phyloP scores from a whole-genome alignment of 2,888 invertebrate genomes.

The Chrysolina oricalcia region DNA sequence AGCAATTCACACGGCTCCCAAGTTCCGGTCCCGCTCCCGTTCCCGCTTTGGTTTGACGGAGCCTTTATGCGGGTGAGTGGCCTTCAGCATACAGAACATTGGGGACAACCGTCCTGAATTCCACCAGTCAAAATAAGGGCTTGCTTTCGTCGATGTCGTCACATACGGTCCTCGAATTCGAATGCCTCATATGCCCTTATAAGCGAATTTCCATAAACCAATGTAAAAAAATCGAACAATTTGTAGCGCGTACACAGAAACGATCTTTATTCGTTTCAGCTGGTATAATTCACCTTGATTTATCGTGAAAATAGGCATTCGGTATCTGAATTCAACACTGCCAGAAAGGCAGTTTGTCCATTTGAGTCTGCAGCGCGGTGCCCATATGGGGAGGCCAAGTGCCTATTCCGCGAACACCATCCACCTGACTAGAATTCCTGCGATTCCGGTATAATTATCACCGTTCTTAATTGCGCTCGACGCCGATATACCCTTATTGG shows the following conservation, averaged over 20 bases:
- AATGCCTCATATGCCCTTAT: slow-evolving; percentile 38
- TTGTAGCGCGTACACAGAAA: slow-evolving; percentile 55
- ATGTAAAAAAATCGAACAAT: slow-evolving; percentile 52
- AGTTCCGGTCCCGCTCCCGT: too few relatives aligned
- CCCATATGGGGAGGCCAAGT: slow-evolving; percentile 63
- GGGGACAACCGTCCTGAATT: not conserved
- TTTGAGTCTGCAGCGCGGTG: slow-evolving; percentile 60
- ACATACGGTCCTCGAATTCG: slow-evolving; percentile 21
- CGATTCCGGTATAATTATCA: slow-evolving; percentile 61
- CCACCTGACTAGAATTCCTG: slow-evolving; percentile 66
- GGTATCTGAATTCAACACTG: slow-evolving; percentile 66
- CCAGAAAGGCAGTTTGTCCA: slow-evolving; percentile 63
- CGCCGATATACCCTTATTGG: slow-evolving; percentile 59
- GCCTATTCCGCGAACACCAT: slow-evolving; percentile 65
- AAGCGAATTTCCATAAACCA: slow-evolving; percentile 42
- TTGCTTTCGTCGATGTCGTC: not conserved
- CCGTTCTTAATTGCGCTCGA: slow-evolving; percentile 61
- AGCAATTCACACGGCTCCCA: too few relatives aligned
- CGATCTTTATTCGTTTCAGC: slow-evolving; percentile 51
- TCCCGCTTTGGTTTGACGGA: too few relatives aligned
- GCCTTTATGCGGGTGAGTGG: too few relatives aligned
- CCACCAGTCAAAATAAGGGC: not conserved
- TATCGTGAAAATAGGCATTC: slow-evolving; percentile 64
- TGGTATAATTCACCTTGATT: slow-evolving; percentile 63
- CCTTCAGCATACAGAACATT: not conserved